These are phyloP conservation scores for Moxostoma hubbsi DNA, from an alignment of 2,797 vertebrate species.

Conservation along the genomic window DNA sequence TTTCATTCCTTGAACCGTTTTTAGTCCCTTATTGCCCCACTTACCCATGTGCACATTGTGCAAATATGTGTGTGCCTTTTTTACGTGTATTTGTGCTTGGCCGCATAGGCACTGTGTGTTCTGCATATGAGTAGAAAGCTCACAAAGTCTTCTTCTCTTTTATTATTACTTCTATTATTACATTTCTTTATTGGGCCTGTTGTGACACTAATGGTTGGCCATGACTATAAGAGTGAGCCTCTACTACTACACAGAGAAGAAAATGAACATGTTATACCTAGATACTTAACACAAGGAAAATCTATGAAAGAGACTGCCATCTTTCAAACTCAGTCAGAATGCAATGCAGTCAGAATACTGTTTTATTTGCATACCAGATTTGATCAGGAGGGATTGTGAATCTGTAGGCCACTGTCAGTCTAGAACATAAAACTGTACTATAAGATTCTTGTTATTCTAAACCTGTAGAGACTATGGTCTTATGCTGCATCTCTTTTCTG, in stretches of 20 bases:
- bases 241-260: not conserved
- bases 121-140: not conserved
- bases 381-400: constrained; percentile 16
- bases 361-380: constrained; percentile 13
- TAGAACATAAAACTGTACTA: not conserved
- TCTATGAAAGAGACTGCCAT: not conserved
- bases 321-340: not conserved
- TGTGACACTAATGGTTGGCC: constrained; percentile 1
- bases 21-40: not conserved
- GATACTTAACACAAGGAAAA: not conserved
- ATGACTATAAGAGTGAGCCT: constrained; percentile 13
- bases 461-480: constrained; percentile 11
- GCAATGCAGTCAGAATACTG: not conserved
- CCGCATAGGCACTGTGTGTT: not conserved
- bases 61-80: not conserved
- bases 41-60: not conserved
- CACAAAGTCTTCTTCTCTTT: constrained; percentile 4
- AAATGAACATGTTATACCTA: not conserved
- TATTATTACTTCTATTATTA: constrained; percentile 2
- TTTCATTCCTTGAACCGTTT: no score
- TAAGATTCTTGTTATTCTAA: not conserved
- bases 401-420: constrained; percentile 3
- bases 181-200: not conserved
- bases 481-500: constrained; percentile 6
- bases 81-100: no score